Percentiles rank a stretch among this genome's conserved stretches.
Evolutionary conservation across 2,113 vertebrate genomes (phyloP).

Genomic region (Gallinago undulata): DNA sequence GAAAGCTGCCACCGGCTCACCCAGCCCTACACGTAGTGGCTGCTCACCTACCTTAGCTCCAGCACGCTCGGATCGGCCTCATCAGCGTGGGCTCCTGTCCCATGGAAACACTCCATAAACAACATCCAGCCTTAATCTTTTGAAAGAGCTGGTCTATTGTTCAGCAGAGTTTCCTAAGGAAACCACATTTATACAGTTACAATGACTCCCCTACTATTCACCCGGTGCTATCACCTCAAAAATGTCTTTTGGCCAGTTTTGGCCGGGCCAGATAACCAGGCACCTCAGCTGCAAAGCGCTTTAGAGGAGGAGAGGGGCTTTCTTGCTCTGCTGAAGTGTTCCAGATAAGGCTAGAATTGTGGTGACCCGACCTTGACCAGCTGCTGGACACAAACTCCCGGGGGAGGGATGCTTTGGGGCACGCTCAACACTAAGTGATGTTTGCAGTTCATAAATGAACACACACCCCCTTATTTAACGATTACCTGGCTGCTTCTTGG

Average conservation of each 20-base stretch:
- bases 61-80: not conserved
- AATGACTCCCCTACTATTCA: conserved; percentile 5
- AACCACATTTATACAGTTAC: not conserved
- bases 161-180: conserved; percentile 49
- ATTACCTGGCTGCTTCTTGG: not conserved
- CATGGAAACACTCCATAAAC: not conserved
- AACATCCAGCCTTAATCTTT: not conserved
- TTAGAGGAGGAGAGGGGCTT: not conserved
- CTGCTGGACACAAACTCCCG: not conserved
- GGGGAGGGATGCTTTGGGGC: not conserved
- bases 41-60: not conserved
- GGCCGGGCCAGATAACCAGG: not conserved
- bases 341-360: not conserved
- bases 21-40: not conserved
- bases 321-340: not conserved
- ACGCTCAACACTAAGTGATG: not conserved
- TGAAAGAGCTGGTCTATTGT: conserved; percentile 23
- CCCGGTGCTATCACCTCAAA: not conserved
- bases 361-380: not conserved
- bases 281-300: conserved; percentile 1
- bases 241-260: conserved; percentile 32
- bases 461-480: not conserved
- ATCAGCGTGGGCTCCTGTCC: not conserved
- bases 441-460: not conserved
- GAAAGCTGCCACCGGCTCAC: not conserved